These are phyloP conservation scores for Sus scrofa DNA, from an alignment of 2,113 vertebrate genomes.

Conservation along the genomic window T2T-Sscrofa CM000812.6:261394001-261394500, in stretches of 20 bases:
- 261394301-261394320: not conserved
- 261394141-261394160: constrained; percentile 62
- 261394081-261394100: constrained; percentile 19
- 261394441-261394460: not conserved
- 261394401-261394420: constrained; percentile 5
- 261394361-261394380: not conserved
- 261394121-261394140: constrained; percentile 59
- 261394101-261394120: constrained; percentile 13
- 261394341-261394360: constrained; percentile 44
- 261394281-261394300: constrained; percentile 70
- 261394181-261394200: constrained; percentile 60
- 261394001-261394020: constrained; percentile 59
- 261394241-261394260: constrained; percentile 64
- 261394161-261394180: constrained; percentile 49
- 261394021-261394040: constrained; percentile 15
- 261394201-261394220: constrained; percentile 65
- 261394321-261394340: constrained; percentile 24
- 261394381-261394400: constrained; percentile 50
- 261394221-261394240: constrained; percentile 8
- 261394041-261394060: not conserved
- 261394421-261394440: not conserved
- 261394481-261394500: constrained; percentile 46
- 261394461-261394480: constrained; percentile 52
- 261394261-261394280: constrained; percentile 60
- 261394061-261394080: constrained; percentile 43